Evolutionary conservation across 2,113 vertebrate genomes (phyloP).

Genomic region (Sebastes fasciatus): DNA sequence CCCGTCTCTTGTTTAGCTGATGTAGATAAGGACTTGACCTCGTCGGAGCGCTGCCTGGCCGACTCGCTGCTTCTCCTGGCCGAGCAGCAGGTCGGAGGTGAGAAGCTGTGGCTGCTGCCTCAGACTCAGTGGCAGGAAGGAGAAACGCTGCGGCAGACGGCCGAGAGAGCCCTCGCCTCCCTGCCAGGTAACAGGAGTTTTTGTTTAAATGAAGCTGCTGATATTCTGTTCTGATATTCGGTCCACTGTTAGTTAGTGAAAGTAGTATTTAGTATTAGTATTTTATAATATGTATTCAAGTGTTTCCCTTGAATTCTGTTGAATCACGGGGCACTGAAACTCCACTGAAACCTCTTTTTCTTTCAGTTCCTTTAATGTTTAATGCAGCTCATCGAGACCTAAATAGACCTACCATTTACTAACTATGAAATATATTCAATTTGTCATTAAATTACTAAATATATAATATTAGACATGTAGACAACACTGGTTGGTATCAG

Average conservation of each 20-base stretch:
- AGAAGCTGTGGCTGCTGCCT: constrained; percentile 92
- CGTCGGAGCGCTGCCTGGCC: constrained; percentile 87
- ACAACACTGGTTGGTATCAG: no score
- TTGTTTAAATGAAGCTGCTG: background rate
- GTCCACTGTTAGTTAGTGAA: no score
- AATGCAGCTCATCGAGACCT: background rate
- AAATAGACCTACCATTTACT: no score
- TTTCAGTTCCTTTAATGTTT: background rate
- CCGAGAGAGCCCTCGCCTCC: constrained; percentile 86
- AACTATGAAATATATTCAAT: no score
- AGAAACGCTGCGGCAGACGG: constrained; percentile 91
- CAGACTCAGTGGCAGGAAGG: constrained; percentile 91
- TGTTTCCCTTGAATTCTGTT: background rate
- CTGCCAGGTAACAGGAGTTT: constrained; percentile 83
- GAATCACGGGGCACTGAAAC: background rate
- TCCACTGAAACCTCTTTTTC: background rate
- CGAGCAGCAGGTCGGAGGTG: constrained; percentile 86
- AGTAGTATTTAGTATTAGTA: background rate
- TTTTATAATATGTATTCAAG: background rate
- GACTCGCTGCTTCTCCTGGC: constrained; percentile 89
- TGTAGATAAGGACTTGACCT: constrained; percentile 82
- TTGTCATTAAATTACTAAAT: no score
- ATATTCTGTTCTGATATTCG: background rate
- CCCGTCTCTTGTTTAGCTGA: constrained; percentile 81
- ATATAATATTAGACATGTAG: no score